phyloP scores from a whole-genome alignment of 2,888 invertebrate genomes.

The Asteroscopus sphinx region DNA sequence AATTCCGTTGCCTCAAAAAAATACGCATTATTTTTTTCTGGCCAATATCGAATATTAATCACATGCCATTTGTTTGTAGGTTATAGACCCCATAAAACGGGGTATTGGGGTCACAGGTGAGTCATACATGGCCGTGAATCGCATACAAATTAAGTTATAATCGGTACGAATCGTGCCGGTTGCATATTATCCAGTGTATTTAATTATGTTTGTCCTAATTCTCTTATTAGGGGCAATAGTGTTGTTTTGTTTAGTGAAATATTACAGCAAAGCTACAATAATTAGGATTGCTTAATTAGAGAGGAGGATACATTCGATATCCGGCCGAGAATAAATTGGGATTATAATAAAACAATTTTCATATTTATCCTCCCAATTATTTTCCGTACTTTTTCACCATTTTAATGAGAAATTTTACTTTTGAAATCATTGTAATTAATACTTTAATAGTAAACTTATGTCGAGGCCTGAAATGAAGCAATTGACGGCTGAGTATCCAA shows the following conservation, averaged over 20 bases:
- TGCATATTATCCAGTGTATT: neutral
- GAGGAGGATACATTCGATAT: too few species aligned
- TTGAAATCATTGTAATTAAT: too few species aligned
- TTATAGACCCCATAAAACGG: conserved; percentile 26
- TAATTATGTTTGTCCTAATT: conserved; percentile 20
- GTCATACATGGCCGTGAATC: conserved; percentile 17
- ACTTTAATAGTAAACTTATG: too few species aligned
- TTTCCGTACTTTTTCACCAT: too few species aligned
- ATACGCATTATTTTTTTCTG: conserved; percentile 14
- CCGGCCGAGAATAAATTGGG: too few species aligned
- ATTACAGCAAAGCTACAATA: too few species aligned
- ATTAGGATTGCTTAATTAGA: too few species aligned
- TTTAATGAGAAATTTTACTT: too few species aligned
- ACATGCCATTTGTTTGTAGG: conserved; percentile 40
- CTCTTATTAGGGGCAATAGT: conserved; percentile 5
- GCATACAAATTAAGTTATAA: conserved; percentile 32
- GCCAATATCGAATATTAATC: conserved; percentile 35
- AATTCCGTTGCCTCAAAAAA: conserved; percentile 32
- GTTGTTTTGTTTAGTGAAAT: neutral
- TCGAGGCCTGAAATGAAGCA: too few species aligned
- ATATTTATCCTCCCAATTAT: too few species aligned
- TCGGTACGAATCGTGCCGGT: neutral
- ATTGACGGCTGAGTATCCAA: too few species aligned
- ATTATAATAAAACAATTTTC: too few species aligned
- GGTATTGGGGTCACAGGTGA: conserved; percentile 35